Conservation (phyloP, 2,888 invertebrate genomes). For the Meghimatium bilineatum region DNA sequence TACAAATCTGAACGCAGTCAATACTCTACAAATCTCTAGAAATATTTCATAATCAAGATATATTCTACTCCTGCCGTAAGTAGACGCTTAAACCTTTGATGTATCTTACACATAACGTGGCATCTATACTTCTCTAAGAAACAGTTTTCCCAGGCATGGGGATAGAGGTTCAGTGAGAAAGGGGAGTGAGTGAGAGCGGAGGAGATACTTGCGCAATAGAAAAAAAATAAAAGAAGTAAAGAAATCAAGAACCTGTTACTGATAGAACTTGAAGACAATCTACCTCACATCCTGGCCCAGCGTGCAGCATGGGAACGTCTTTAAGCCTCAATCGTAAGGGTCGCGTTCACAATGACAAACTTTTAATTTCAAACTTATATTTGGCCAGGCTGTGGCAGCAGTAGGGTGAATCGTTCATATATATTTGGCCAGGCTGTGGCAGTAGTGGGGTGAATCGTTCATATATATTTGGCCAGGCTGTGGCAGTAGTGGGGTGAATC, state of each 20-base stretch:
- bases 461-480: too few relatives aligned
- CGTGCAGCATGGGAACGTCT: not conserved
- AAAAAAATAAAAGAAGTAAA: not conserved
- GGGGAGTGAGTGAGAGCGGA: not conserved
- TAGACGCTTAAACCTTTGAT: too few relatives aligned
- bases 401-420: too few relatives aligned
- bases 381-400: too few relatives aligned
- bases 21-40: too few relatives aligned
- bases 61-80: not conserved
- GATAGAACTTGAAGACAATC: not conserved
- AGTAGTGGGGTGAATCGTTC: too few relatives aligned
- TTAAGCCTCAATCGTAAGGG: not conserved
- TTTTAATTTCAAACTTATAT: not conserved
- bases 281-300: not conserved
- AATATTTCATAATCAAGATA: too few relatives aligned
- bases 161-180: not conserved
- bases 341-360: not conserved
- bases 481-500: too few relatives aligned
- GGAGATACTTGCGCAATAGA: too few relatives aligned
- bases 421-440: too few relatives aligned
- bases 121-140: not conserved
- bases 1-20: too few relatives aligned
- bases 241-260: not conserved
- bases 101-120: not conserved
- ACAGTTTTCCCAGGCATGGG: not conserved